Evolutionary conservation across 1,140 invertebrate species (phyloP).

Genomic region (Rhizoglyphus robini): DNA sequence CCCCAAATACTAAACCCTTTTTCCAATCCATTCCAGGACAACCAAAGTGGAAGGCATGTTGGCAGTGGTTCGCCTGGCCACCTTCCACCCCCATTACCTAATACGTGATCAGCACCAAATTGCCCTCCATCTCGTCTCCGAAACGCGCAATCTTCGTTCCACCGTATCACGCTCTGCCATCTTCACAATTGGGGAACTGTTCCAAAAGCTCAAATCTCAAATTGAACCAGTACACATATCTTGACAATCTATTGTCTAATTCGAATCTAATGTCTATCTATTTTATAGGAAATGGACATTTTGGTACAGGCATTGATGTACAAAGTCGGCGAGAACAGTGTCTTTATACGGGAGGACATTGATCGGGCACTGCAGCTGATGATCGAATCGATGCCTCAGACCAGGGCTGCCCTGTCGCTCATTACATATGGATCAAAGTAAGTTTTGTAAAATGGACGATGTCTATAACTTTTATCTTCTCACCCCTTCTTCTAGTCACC

Average conservation of each 20-base stretch:
- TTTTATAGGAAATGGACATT: conserved; percentile 62
- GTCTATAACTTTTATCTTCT: conserved; percentile 10
- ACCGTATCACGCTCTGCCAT: conserved; percentile 76
- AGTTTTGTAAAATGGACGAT: conserved; percentile 27
- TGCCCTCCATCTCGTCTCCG: conserved; percentile 52
- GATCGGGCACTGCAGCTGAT: conserved; percentile 63
- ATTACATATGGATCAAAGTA: conserved; percentile 48
- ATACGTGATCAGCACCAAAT: conserved; percentile 45
- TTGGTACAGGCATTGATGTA: conserved; percentile 60
- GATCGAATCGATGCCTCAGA: conserved; percentile 50
- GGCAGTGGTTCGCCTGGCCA: conserved; percentile 52
- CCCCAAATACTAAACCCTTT: conserved; percentile 4
- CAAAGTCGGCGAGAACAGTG: conserved; percentile 78
- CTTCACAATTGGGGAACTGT: conserved; percentile 58
- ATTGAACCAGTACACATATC: conserved; percentile 53
- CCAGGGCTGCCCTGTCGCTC: conserved; percentile 44
- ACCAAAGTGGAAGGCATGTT: conserved; percentile 60
- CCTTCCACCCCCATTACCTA: conserved; percentile 51
- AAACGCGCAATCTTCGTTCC: conserved; percentile 65
- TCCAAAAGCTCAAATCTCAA: conserved; percentile 46
- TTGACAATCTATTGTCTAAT: not conserved
- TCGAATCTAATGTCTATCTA: not conserved
- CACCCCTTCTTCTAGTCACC: conserved; percentile 47
- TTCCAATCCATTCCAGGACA: conserved; percentile 46
- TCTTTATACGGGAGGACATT: conserved; percentile 73